Evolutionary conservation across 2,113 vertebrate species (phyloP).

Genomic region (Platycercus adscitus): DNA sequence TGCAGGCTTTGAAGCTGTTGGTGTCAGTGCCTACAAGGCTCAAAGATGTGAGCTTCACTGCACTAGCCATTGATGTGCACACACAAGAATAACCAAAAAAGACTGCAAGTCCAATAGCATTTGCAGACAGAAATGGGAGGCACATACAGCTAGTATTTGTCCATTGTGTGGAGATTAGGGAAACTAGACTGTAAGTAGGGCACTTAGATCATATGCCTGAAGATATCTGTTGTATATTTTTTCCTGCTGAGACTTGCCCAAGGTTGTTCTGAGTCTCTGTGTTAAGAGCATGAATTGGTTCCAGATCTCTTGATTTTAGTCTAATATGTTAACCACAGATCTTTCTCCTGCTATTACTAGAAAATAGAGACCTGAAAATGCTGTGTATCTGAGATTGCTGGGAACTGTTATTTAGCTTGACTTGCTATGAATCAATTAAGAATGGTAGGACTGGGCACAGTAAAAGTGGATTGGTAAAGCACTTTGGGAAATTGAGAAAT

Average conservation of each 20-base stretch:
- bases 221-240: not conserved
- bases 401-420: not conserved
- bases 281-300: not conserved
- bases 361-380: slow-evolving; percentile 3
- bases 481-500: not conserved
- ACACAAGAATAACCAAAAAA: not conserved
- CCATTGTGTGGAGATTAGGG: not conserved
- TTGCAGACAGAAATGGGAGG: not conserved
- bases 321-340: not conserved
- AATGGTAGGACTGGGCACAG: not conserved
- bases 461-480: not conserved
- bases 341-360: not conserved
- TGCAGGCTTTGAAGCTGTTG: not conserved
- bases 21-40: not conserved
- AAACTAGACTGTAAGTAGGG: not conserved
- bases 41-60: not conserved
- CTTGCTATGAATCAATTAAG: not conserved
- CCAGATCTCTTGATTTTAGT: not conserved
- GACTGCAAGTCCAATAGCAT: not conserved
- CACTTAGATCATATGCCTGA: not conserved
- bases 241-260: not conserved
- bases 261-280: not conserved
- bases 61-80: not conserved
- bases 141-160: not conserved
- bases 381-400: not conserved